A percentile compares a stretch with the other conserved stretches of the same genome.
Conservation (phyloP, 2,888 invertebrate species). For the Dynastes hyllus region DNA sequence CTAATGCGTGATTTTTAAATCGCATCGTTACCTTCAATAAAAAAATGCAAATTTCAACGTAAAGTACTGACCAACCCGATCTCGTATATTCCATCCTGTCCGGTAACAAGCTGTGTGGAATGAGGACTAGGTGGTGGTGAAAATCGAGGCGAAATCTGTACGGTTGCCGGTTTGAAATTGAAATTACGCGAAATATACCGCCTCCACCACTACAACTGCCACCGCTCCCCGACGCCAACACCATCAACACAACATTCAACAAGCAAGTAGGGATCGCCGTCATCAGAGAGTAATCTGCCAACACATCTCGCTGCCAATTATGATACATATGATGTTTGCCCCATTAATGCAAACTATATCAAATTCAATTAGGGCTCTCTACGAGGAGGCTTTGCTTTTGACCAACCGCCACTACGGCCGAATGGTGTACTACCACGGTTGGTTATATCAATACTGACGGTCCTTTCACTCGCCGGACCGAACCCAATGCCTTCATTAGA, state of each 20-base stretch:
- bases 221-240: background rate
- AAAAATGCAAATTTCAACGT: constrained; percentile 6
- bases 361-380: constrained; percentile 66
- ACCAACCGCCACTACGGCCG: constrained; percentile 55
- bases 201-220: constrained; percentile 3
- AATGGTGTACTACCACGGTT: constrained; percentile 4
- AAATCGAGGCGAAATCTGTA: background rate
- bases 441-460: no score
- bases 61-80: background rate
- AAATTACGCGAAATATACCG: constrained; percentile 40
- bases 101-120: no score
- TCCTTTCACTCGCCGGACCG: background rate
- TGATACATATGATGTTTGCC: constrained; percentile 64
- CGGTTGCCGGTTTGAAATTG: constrained; percentile 47
- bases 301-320: constrained; percentile 58
- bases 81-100: no score
- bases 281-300: constrained; percentile 52
- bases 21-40: background rate
- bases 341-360: constrained; percentile 68
- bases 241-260: constrained; percentile 18
- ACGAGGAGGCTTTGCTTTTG: constrained; percentile 64
- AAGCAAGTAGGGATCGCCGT: constrained; percentile 53
- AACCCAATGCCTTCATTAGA: constrained; percentile 63
- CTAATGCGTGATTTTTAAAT: background rate
- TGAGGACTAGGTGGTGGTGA: background rate